Evolutionary conservation across 2,797 vertebrate species (phyloP).

Genomic region (Pantherophis alleghaniensis): DNA sequence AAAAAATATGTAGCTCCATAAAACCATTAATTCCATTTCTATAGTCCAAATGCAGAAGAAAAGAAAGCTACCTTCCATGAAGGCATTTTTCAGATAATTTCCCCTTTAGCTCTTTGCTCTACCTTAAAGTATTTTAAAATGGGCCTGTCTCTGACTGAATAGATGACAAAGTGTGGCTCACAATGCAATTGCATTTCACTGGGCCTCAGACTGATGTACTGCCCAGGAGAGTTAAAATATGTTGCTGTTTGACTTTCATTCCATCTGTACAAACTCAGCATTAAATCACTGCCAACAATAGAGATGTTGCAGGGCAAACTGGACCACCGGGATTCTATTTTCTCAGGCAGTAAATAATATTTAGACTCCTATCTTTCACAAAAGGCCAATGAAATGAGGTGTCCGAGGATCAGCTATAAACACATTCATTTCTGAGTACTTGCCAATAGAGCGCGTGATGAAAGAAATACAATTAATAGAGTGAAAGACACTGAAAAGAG

Average conservation of each 20-base stretch:
- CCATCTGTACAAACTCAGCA: conserved; percentile 3
- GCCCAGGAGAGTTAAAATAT: conserved; percentile 17
- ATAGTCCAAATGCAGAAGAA: not conserved
- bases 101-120: not conserved
- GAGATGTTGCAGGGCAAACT: conserved; percentile 14
- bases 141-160: conserved; percentile 10
- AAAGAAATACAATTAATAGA: conserved; percentile 18
- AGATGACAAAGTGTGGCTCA: conserved; percentile 16
- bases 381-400: conserved; percentile 12
- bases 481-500: not conserved
- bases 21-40: conserved; percentile 16
- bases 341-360: conserved; percentile 22
- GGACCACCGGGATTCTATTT: conserved; percentile 19
- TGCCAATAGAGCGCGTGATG: not conserved
- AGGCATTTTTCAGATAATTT: conserved; percentile 1
- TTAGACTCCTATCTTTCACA: conserved; percentile 12
- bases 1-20: not conserved
- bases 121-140: conserved; percentile 9
- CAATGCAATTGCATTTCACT: conserved; percentile 16
- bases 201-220: not conserved
- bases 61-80: not conserved
- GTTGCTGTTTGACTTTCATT: conserved; percentile 29
- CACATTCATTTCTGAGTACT: not conserved
- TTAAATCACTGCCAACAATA: conserved; percentile 23
- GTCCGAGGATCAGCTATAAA: not conserved